phyloP scores from a whole-genome alignment of 2,888 invertebrate genomes.

The Aricia artaxerxes region DNA sequence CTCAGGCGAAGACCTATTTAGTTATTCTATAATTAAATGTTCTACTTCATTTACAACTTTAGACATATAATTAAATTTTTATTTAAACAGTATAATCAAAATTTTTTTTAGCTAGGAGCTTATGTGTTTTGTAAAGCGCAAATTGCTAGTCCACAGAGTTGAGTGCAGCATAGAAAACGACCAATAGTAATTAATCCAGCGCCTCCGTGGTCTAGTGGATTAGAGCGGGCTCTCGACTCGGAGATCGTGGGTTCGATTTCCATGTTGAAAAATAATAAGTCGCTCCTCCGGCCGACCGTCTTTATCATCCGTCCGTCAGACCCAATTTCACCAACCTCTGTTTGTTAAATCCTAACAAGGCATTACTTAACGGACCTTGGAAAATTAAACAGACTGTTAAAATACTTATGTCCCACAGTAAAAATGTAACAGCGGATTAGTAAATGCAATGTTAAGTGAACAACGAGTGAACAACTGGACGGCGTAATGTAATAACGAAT shows the following conservation, averaged over 20 bases:
- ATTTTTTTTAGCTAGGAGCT: not conserved
- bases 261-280: not conserved
- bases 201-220: not conserved
- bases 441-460: too few relatives aligned
- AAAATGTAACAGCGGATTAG: too few relatives aligned
- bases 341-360: too few relatives aligned
- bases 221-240: not conserved
- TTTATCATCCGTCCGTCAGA: too few relatives aligned
- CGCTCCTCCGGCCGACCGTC: not conserved
- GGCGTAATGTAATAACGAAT: too few relatives aligned
- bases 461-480: too few relatives aligned
- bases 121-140: not conserved
- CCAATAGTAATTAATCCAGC: not conserved
- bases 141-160: not conserved
- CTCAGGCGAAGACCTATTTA: slow-evolving; percentile 19
- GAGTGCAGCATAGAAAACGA: not conserved
- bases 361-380: too few relatives aligned
- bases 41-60: slow-evolving; percentile 24
- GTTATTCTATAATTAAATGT: slow-evolving; percentile 28
- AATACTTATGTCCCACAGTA: too few relatives aligned
- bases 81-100: not conserved
- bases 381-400: too few relatives aligned
- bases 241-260: not conserved
- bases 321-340: too few relatives aligned
- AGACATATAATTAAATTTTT: slow-evolving; percentile 15